Evolutionary conservation across 1,140 invertebrate genomes (phyloP).

Genomic region (Magallana ariakensis): DNA sequence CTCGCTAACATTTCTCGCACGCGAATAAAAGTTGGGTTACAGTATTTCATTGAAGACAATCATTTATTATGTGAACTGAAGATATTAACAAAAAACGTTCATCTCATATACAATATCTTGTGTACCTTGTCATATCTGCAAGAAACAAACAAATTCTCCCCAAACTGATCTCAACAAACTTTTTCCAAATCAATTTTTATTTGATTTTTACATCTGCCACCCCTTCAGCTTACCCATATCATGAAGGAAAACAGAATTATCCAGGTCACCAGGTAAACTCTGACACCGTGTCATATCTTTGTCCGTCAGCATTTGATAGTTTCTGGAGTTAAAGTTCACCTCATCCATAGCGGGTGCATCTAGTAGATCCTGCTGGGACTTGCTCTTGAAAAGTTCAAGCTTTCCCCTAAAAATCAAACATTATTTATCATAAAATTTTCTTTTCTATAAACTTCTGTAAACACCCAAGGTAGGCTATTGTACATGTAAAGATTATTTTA

Average conservation of each 20-base stretch:
- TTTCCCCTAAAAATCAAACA: slow-evolving; percentile 30
- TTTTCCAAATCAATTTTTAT: no score
- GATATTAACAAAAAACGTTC: no score
- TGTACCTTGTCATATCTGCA: no score
- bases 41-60: no score
- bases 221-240: not conserved
- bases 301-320: not conserved
- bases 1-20: no score
- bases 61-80: no score
- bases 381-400: slow-evolving; percentile 35
- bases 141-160: no score
- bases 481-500: not conserved
- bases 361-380: slow-evolving; percentile 16
- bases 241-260: slow-evolving; percentile 26
- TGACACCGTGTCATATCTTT: not conserved
- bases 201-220: no score
- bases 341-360: slow-evolving; percentile 18
- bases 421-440: not conserved
- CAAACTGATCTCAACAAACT: no score
- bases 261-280: slow-evolving; percentile 37
- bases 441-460: not conserved
- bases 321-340: not conserved
- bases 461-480: not conserved
- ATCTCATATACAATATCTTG: no score
- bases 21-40: no score